Evolutionary conservation across 2,888 invertebrate species (phyloP).

Genomic region (Sphaerophoria taeniata): DNA sequence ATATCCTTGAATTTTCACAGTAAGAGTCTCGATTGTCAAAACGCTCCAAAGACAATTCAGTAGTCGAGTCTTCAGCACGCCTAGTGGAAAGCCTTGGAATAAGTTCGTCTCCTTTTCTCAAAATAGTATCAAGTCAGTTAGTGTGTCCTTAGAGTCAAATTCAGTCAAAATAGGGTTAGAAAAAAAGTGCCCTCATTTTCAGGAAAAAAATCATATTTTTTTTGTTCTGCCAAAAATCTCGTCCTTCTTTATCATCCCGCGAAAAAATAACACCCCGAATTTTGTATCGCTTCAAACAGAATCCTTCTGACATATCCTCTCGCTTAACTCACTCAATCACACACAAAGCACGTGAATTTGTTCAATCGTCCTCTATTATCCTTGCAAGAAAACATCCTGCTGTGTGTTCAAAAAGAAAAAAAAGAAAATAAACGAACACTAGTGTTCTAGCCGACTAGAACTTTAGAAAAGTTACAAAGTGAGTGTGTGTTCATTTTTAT

Average conservation of each 20-base stretch:
- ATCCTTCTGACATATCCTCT: conserved; percentile 49
- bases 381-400: conserved; percentile 8
- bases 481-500: conserved; percentile 22
- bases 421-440: no score
- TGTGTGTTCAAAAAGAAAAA: no score
- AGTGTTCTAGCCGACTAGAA: conserved; percentile 61
- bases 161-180: not conserved
- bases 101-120: conserved; percentile 36
- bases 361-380: not conserved
- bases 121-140: not conserved
- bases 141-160: conserved; percentile 3
- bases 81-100: conserved; percentile 65
- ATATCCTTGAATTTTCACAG: conserved; percentile 58
- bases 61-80: conserved; percentile 72
- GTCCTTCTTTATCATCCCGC: conserved; percentile 1
- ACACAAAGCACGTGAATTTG: conserved; percentile 38
- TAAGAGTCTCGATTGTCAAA: conserved; percentile 63
- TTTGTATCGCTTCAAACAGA: not conserved
- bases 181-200: not conserved
- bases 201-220: conserved; percentile 9
- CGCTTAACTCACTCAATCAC: not conserved
- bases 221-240: conserved; percentile 20
- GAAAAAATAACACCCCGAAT: conserved; percentile 1
- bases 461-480: conserved; percentile 15
- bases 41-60: conserved; percentile 62